Evolutionary conservation across 2,113 vertebrate species (phyloP).

Genomic region (Saccopteryx leptura): DNA sequence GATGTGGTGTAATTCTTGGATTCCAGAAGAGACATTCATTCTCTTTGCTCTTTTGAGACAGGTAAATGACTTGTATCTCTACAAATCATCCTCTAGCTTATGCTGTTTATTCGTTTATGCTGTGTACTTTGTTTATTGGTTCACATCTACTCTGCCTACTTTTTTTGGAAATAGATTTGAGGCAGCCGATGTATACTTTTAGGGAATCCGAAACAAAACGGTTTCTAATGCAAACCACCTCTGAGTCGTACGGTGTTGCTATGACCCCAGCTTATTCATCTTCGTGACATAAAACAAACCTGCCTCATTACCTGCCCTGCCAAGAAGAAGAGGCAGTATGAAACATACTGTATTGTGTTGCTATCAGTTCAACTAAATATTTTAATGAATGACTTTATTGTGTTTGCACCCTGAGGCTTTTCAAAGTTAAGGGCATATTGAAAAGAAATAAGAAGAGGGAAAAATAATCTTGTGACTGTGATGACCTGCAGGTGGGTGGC

Average conservation of each 20-base stretch:
- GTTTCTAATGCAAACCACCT: background rate
- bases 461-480: background rate
- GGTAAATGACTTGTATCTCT: background rate
- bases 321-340: slow-evolving; percentile 54
- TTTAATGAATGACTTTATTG: slow-evolving; percentile 71
- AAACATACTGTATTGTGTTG: slow-evolving; percentile 47
- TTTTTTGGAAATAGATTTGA: slow-evolving; percentile 54
- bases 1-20: background rate
- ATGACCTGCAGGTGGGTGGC: background rate
- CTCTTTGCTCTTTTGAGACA: background rate
- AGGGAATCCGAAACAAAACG: background rate
- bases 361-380: slow-evolving; percentile 45
- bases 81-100: background rate
- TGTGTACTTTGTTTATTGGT: background rate
- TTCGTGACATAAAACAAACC: slow-evolving; percentile 36
- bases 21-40: background rate
- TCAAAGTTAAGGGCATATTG: slow-evolving; percentile 9
- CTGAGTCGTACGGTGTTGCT: background rate
- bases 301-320: slow-evolving; percentile 58
- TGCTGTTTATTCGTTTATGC: background rate
- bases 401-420: background rate
- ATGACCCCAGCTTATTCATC: background rate
- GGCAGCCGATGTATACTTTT: background rate
- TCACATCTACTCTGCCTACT: background rate
- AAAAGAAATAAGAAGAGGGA: background rate